phyloP scores from a whole-genome alignment of 2,888 invertebrate species.

The Prenolepis imparis region DNA sequence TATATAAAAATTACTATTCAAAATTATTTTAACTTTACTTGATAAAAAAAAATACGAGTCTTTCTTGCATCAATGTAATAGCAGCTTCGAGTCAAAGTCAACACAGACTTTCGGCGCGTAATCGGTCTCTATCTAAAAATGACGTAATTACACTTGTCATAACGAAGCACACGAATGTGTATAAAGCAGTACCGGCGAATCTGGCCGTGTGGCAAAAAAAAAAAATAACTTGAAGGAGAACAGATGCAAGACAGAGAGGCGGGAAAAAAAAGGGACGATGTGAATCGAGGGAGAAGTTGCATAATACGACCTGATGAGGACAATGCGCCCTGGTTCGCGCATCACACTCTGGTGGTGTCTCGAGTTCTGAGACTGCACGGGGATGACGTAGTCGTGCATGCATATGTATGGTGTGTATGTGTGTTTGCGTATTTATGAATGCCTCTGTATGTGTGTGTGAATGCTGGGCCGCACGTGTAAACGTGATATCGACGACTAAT shows the following conservation, averaged over 20 bases:
- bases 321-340: constrained; percentile 66
- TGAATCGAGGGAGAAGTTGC: constrained; percentile 63
- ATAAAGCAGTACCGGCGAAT: constrained; percentile 33
- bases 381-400: constrained; percentile 14
- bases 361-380: constrained; percentile 48
- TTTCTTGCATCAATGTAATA: not conserved
- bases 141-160: constrained; percentile 24
- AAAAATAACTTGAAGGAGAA: constrained; percentile 31
- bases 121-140: constrained; percentile 11
- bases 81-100: constrained; percentile 4
- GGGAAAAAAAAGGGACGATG: constrained; percentile 24
- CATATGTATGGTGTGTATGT: not conserved
- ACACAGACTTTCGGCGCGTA: constrained; percentile 3
- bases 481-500: constrained; percentile 46
- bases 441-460: not conserved
- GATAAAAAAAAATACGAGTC: not conserved
- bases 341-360: constrained; percentile 41
- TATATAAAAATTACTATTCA: not conserved
- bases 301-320: constrained; percentile 68
- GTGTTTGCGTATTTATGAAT: not conserved
- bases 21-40: not conserved
- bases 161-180: constrained; percentile 23
- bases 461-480: constrained; percentile 46
- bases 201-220: constrained; percentile 35
- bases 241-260: not conserved